These are phyloP conservation scores for Morpho deidamia DNA, from an alignment of 2,888 invertebrate species.

Conservation along the genomic window DNA sequence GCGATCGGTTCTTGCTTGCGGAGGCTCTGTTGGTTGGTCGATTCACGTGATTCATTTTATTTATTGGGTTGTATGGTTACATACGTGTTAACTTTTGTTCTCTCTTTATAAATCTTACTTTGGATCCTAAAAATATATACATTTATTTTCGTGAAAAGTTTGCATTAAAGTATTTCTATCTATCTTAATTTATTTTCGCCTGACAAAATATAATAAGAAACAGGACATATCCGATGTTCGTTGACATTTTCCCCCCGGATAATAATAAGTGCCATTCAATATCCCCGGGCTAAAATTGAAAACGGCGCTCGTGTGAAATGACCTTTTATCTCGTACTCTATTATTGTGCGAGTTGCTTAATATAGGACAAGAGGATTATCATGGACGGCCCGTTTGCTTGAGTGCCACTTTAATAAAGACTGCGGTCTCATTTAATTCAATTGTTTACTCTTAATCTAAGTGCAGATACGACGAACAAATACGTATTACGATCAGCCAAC, in stretches of 20 bases:
- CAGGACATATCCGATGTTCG: neutral
- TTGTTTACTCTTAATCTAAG: conserved; percentile 23
- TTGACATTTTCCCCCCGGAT: conserved; percentile 1
- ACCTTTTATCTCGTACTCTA: conserved; percentile 8
- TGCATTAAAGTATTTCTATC: too few species aligned
- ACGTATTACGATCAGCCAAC: conserved; percentile 1
- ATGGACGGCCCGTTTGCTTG: conserved; percentile 26
- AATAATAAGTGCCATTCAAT: neutral
- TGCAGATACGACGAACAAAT: conserved; percentile 4
- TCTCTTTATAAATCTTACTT: too few species aligned
- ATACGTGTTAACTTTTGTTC: too few species aligned
- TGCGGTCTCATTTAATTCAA: conserved; percentile 23
- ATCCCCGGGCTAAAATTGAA: conserved; percentile 1
- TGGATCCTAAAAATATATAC: too few species aligned
- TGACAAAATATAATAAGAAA: neutral
- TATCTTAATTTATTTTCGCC: too few species aligned
- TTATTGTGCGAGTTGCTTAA: conserved; percentile 26
- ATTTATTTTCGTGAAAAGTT: too few species aligned
- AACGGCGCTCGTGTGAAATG: conserved; percentile 11
- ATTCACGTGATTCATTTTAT: too few species aligned
- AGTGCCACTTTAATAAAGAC: conserved; percentile 26
- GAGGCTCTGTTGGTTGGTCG: too few species aligned
- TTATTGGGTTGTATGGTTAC: too few species aligned
- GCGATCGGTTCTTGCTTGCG: too few species aligned
- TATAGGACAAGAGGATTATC: conserved; percentile 31